Conservation (phyloP, 2,888 invertebrate species). For the Andrena praecox region DNA sequence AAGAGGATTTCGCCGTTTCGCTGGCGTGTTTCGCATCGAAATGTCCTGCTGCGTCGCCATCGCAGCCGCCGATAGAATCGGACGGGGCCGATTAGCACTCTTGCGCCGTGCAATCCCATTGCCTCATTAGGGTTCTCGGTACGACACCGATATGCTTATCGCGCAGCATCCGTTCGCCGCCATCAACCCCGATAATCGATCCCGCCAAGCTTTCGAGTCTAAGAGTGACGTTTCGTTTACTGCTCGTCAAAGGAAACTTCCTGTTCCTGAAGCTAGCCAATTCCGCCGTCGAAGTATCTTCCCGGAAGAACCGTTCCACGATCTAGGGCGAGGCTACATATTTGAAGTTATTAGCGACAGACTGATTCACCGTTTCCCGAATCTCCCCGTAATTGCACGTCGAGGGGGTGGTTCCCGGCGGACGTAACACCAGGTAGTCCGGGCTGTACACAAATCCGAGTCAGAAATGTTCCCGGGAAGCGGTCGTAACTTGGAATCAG, state of each 20-base stretch:
- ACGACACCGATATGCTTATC: slow-evolving; percentile 14
- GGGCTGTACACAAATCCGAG: slow-evolving; percentile 37
- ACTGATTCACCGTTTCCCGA: slow-evolving; percentile 5
- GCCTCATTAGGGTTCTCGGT: slow-evolving; percentile 30
- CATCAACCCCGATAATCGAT: not conserved
- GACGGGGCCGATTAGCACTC: slow-evolving; percentile 47
- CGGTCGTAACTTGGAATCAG: slow-evolving; percentile 67
- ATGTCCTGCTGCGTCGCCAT: slow-evolving; percentile 16
- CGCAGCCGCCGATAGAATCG: slow-evolving; percentile 38
- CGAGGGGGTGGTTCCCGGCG: not conserved
- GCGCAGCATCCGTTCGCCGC: not conserved
- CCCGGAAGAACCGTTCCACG: too few species aligned
- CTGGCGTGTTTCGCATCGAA: slow-evolving; percentile 28
- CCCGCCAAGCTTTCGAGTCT: not conserved
- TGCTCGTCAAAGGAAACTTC: too few species aligned
- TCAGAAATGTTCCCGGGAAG: slow-evolving; percentile 44
- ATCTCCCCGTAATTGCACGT: slow-evolving; percentile 17
- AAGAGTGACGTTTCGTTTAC: too few species aligned
- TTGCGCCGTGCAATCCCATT: not conserved
- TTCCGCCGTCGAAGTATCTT: not conserved
- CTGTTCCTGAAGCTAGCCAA: not conserved
- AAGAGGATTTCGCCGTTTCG: slow-evolving; percentile 37
- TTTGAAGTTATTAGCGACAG: slow-evolving; percentile 30
- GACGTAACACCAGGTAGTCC: not conserved
- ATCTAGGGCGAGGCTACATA: not conserved